These are phyloP conservation scores for Dolichomitus sp. DNA, from an alignment of 2,888 invertebrate species.

Conservation along the genomic window DNA sequence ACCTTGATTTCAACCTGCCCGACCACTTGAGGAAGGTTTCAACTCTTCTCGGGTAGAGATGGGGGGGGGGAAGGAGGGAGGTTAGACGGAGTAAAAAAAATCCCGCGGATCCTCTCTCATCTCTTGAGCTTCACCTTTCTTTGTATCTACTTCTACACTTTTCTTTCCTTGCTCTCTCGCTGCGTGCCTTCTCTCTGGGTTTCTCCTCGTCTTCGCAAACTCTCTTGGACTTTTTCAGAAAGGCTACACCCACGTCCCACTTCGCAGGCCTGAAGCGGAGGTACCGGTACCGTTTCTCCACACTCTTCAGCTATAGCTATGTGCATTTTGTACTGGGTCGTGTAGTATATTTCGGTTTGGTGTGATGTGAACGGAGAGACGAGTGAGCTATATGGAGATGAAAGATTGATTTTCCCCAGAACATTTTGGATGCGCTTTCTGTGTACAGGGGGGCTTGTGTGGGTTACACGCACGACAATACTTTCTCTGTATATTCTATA, in stretches of 20 bases:
- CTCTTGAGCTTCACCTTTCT: conserved; percentile 41
- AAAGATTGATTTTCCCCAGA: conserved; percentile 56
- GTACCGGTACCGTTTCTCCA: conserved; percentile 32
- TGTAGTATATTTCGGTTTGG: neutral
- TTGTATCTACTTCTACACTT: conserved; percentile 5
- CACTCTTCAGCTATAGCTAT: conserved; percentile 17
- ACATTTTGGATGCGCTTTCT: conserved; percentile 37
- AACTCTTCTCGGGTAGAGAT: conserved; percentile 26
- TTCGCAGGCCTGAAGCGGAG: conserved; percentile 17
- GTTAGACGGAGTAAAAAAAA: conserved; percentile 18
- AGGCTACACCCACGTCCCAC: conserved; percentile 46
- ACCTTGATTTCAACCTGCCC: conserved; percentile 55
- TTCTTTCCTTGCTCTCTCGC: neutral
- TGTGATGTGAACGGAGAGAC: conserved; percentile 11
- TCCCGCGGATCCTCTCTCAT: conserved; percentile 9
- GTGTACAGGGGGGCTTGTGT: conserved; percentile 3
- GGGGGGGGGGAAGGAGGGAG: neutral
- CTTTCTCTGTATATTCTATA: neutral
- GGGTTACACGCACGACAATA: neutral
- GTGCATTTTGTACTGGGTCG: conserved; percentile 10
- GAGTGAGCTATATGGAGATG: conserved; percentile 30
- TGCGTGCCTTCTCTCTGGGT: neutral
- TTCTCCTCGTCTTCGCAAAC: conserved; percentile 32
- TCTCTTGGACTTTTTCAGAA: conserved; percentile 32
- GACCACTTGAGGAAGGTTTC: conserved; percentile 50